These are phyloP conservation scores for Ptychochromis oligacanthus DNA, from an alignment of 2,113 vertebrate genomes.

Conservation along the genomic window DNA sequence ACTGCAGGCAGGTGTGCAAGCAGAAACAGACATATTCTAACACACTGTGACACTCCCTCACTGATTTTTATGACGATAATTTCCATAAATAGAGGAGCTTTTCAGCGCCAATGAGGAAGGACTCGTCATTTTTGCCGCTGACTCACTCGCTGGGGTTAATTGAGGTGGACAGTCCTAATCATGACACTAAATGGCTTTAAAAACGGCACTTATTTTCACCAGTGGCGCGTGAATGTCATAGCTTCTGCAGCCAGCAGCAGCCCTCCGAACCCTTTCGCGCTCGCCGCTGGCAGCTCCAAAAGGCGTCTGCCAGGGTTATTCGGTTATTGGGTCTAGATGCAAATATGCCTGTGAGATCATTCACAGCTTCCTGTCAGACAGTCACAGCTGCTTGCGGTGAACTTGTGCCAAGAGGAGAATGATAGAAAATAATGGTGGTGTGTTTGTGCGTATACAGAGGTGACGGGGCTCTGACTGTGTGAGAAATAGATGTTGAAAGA, in stretches of 20 bases:
- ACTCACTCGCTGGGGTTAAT: conserved; percentile 48
- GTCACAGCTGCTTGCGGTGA: conserved; percentile 44
- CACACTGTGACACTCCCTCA: background rate
- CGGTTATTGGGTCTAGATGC: conserved; percentile 56
- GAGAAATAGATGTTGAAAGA: background rate
- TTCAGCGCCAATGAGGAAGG: conserved; percentile 3
- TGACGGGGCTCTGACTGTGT: background rate
- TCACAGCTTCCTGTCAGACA: conserved; percentile 55
- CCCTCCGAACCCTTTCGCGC: background rate
- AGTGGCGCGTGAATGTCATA: conserved; percentile 63
- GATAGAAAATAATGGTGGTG: conserved; percentile 2
- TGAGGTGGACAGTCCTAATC: conserved; percentile 56
- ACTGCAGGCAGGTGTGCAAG: background rate
- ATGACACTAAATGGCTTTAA: conserved; percentile 64
- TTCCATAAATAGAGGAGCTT: conserved; percentile 29
- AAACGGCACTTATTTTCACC: conserved; percentile 55
- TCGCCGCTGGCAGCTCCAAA: conserved; percentile 5
- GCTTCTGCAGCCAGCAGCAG: conserved; percentile 1
- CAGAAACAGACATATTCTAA: background rate
- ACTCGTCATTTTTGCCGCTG: conserved; percentile 3
- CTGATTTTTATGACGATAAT: conserved; percentile 33
- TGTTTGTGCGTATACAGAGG: background rate
- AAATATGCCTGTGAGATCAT: conserved; percentile 62
- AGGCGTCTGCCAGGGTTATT: conserved; percentile 45
- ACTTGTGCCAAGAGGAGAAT: background rate